Percentiles rank a stretch among this genome's conserved stretches.
phyloP scores from a whole-genome alignment of 2,797 vertebrate genomes.

The Paedocypris micromegethes region DNA sequence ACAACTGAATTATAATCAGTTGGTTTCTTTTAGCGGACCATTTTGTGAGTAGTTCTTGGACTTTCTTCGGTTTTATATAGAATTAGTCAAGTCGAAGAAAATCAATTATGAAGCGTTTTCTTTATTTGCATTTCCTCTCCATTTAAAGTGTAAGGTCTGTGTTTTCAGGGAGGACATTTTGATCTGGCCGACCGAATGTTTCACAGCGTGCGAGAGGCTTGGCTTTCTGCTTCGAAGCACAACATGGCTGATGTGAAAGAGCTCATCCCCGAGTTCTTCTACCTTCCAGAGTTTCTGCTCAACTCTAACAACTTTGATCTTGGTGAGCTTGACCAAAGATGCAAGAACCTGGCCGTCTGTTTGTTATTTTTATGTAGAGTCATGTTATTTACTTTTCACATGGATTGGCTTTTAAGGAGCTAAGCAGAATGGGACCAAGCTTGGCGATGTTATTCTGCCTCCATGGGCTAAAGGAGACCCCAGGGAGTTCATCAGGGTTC shows the following conservation, averaged over 20 bases:
- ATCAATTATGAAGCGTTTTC: too few species aligned
- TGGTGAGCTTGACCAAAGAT: constrained; percentile 61
- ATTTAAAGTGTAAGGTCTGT: not conserved
- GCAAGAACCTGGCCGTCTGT: not conserved
- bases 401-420: constrained; percentile 67
- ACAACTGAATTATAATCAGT: too few species aligned
- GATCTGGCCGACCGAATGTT: constrained; percentile 98
- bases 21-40: not conserved
- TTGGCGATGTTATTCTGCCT: constrained; percentile 90
- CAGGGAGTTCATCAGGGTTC: constrained; percentile 94
- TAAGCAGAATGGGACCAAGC: constrained; percentile 94
- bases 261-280: constrained; percentile 98
- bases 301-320: constrained; percentile 98
- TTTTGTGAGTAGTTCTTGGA: too few species aligned
- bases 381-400: not conserved
- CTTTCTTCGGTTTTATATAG: too few species aligned
- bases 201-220: constrained; percentile 93
- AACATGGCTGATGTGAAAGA: constrained; percentile 99
- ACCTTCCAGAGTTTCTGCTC: constrained; percentile 92
- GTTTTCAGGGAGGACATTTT: constrained; percentile 87
- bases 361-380: not conserved
- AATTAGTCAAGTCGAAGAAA: too few species aligned
- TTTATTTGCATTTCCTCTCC: too few species aligned
- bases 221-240: constrained; percentile 95
- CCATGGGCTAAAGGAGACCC: constrained; percentile 98